Evolutionary conservation across 2,113 vertebrate genomes (phyloP), one percentile per base, ranked within the genome.

Genomic region (Corythornis madagascariensis): DNA sequence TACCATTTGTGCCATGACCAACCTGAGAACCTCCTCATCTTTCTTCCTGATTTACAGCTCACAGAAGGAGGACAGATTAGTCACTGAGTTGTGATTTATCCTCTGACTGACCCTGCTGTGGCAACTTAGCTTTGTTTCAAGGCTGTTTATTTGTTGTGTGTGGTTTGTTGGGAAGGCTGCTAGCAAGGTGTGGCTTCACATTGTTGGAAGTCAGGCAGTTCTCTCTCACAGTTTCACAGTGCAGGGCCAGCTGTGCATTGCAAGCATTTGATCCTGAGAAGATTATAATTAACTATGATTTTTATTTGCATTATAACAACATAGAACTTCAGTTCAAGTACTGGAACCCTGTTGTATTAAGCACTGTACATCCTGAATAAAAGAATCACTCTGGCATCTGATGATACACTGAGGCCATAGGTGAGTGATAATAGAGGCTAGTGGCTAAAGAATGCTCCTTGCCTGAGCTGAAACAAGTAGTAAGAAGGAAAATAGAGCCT

Each of bases 21-120:
- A 8, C 55, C 28, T 2, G 7, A 94, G 55, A 88, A 82, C 6
- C 13, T 93, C 21, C 48, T 88, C 76, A 86, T 91, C 53, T 70
- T 90, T 92, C 15, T 86, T 94, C 10, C n/a, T 77, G 89, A 84
- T 83, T 80, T 88, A 83, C 61, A 77, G n/a, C 22, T 66, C n/a
- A 16, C 13, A 74, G 63, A 28, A 92, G 22, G 42, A 88, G 48
- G 57, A 71, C 53, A 74, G 87, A 63, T 93, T 73, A 91, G 18
- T 76, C 55, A 60, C 42, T 4, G 33, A 55, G 26, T 70, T 76
- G 56, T 86, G 48, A 63, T 81, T 72, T 89, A 74, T 96, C 13
- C 28, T 83, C 25, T 60, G 26, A 59, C 72, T 93, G 84, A 86
- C 75, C 50, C 60, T 69, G 33, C 42, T 80, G 47, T 55, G 57